Percentiles rank a stretch among this genome's conserved stretches.
Conservation (phyloP, 2,888 invertebrate genomes). For the Muscina levida region DNA sequence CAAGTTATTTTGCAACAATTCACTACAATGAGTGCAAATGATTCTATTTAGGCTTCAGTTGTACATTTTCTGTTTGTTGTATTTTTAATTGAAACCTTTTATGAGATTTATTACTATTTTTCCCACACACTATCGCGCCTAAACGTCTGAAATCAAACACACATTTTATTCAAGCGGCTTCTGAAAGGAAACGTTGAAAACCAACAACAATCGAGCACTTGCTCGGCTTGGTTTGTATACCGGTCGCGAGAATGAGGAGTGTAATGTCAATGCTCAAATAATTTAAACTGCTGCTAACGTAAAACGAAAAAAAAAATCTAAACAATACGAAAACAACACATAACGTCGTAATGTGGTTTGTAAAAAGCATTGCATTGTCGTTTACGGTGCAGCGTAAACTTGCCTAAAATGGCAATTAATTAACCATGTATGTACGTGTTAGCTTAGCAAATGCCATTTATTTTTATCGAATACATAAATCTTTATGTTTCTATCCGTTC, state of each 20-base stretch:
- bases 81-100: background rate
- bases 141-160: conserved; percentile 49
- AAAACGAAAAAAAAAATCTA: conserved; percentile 28
- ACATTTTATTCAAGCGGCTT: conserved; percentile 28
- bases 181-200: too few species aligned
- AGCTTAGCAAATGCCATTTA: background rate
- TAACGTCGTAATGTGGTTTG: too few species aligned
- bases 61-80: background rate
- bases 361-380: too few species aligned
- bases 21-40: background rate
- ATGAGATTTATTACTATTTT: conserved; percentile 36
- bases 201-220: background rate
- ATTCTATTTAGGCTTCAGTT: background rate
- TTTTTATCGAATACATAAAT: background rate
- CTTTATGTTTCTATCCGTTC: conserved; percentile 15
- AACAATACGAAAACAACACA: too few species aligned
- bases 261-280: conserved; percentile 62
- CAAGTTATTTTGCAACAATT: background rate
- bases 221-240: too few species aligned
- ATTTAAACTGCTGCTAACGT: conserved; percentile 35
- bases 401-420: conserved; percentile 63
- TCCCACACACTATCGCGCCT: conserved; percentile 49
- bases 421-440: conserved; percentile 38
- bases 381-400: background rate
- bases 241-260: conserved; percentile 3